Evolutionary conservation across 2,113 vertebrate species (phyloP).

Genomic region (Actenoides lindsayi): DNA sequence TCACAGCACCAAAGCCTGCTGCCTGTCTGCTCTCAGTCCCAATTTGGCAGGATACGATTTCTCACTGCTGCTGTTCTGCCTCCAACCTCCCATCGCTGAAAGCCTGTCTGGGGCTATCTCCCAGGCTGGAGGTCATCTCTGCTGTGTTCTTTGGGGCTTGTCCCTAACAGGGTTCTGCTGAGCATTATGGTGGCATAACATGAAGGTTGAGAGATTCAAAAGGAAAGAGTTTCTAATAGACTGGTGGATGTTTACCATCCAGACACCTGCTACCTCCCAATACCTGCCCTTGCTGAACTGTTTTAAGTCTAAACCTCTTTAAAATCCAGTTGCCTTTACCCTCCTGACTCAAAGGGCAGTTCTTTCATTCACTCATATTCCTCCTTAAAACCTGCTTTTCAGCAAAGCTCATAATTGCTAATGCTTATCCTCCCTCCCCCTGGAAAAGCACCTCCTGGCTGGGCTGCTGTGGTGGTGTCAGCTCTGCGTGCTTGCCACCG

Average conservation of each 20-base stretch:
- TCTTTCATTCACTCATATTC: not conserved
- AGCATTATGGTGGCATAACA: not conserved
- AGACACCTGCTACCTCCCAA: not conserved
- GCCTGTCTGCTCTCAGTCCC: not conserved
- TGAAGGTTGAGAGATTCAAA: not conserved
- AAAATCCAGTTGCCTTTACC: not conserved
- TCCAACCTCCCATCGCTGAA: not conserved
- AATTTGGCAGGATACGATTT: not conserved
- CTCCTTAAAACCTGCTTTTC: not conserved
- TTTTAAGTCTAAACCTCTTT: not conserved
- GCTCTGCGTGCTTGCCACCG: not conserved
- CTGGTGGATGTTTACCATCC: not conserved
- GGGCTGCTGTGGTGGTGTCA: not conserved
- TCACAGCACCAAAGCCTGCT: not conserved
- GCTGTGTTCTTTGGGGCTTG: not conserved
- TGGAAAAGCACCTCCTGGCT: not conserved
- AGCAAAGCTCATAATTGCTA: not conserved
- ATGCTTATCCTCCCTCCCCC: not conserved
- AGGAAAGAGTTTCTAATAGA: not conserved
- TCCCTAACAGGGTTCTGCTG: not conserved
- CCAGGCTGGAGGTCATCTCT: not conserved
- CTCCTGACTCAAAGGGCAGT: not conserved
- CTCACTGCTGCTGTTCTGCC: not conserved
- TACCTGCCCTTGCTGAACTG: not conserved
- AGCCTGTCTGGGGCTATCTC: not conserved